Conservation (phyloP, 2,797 vertebrate genomes). For the Spondyliosoma cantharus region DNA sequence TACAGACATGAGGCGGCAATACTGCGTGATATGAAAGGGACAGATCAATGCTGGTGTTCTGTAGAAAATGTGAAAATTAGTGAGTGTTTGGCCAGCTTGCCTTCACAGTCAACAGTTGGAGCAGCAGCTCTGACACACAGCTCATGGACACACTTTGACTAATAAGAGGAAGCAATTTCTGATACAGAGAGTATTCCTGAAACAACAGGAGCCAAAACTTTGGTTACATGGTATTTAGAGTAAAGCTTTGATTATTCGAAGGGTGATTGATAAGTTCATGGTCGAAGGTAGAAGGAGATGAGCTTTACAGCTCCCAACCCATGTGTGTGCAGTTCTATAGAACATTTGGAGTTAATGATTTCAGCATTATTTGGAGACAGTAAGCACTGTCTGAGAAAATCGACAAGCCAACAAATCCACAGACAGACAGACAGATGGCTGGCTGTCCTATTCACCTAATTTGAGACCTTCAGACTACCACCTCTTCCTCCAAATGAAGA, state of each 20-base stretch:
- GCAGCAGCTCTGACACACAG: constrained; percentile 3
- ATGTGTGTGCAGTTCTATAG: too few relatives aligned
- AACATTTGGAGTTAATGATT: too few relatives aligned
- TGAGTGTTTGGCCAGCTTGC: background rate
- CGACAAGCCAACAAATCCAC: too few relatives aligned
- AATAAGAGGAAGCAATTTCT: background rate
- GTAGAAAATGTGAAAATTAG: background rate
- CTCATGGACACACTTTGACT: background rate
- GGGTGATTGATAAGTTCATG: too few relatives aligned
- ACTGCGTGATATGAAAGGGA: background rate
- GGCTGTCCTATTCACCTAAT: too few relatives aligned
- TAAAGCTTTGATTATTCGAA: background rate
- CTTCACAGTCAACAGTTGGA: background rate
- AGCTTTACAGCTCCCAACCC: too few relatives aligned
- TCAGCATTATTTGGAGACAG: too few relatives aligned
- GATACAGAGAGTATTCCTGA: background rate
- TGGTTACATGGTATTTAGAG: background rate
- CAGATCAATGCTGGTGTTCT: background rate
- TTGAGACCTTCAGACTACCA: too few relatives aligned
- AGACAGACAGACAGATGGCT: too few relatives aligned
- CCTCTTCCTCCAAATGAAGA: too few relatives aligned
- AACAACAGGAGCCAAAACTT: background rate
- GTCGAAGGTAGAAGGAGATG: too few relatives aligned
- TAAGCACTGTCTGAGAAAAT: too few relatives aligned
- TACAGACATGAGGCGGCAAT: background rate